These are phyloP conservation scores for Trichechus manatus DNA, from an alignment of 2,113 vertebrate genomes.

Conservation along the genomic window DNA sequence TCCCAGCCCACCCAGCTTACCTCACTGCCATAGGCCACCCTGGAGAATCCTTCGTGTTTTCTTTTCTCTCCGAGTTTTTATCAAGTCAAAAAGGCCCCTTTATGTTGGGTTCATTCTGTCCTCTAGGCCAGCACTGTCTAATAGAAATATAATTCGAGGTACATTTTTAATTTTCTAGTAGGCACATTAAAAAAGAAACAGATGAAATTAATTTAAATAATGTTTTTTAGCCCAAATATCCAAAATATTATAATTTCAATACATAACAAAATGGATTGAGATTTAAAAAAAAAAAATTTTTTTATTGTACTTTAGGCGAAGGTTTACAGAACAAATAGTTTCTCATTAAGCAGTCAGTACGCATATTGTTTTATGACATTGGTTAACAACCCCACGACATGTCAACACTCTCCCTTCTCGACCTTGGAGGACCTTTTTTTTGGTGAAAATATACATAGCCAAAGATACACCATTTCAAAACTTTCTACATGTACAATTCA, in stretches of 20 bases:
- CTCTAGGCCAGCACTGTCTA: neutral
- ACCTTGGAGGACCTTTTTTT: too few relatives aligned
- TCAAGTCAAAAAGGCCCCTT: neutral
- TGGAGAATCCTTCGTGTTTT: neutral
- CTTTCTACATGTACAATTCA: too few relatives aligned
- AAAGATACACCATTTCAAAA: too few relatives aligned
- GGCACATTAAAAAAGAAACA: neutral
- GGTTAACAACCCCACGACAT: too few relatives aligned
- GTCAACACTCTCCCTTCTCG: too few relatives aligned
- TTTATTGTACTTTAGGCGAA: too few relatives aligned
- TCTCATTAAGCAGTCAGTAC: too few relatives aligned
- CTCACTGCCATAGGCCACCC: rapidly evolving
- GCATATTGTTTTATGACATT: too few relatives aligned
- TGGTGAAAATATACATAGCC: too few relatives aligned
- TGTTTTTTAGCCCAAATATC: neutral
- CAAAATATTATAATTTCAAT: neutral
- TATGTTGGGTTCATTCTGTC: neutral
- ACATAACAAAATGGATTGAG: neutral
- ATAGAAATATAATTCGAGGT: neutral
- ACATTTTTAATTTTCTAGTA: neutral
- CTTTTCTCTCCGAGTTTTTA: neutral
- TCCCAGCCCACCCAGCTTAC: too few relatives aligned
- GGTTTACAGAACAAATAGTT: too few relatives aligned
- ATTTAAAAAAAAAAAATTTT: too few relatives aligned
- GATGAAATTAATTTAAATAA: slow-evolving; percentile 14